A percentile compares a stretch with the other conserved stretches of the same genome.
phyloP scores from a whole-genome alignment of 1,140 invertebrate genomes.

The Achatina immaculata region DNA sequence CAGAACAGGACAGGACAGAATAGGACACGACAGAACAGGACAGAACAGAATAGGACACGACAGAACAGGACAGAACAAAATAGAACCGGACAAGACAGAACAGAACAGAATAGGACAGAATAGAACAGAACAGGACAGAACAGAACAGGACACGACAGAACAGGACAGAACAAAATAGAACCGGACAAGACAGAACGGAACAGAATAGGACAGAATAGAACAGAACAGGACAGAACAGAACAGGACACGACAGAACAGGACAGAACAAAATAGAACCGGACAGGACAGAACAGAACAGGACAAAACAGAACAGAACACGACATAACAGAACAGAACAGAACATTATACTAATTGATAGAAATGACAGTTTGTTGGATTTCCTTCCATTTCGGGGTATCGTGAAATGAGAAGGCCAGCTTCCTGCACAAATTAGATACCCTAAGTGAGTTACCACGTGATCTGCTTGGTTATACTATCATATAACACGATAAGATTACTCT shows the following conservation, averaged over 20 bases:
- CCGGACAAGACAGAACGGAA: slow-evolving; percentile 55
- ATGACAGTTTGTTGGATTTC: too few relatives aligned
- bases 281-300: slow-evolving; percentile 59
- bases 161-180: slow-evolving; percentile 54
- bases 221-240: slow-evolving; percentile 54
- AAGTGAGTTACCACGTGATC: too few relatives aligned
- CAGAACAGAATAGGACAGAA: slow-evolving; percentile 52
- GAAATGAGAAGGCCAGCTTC: too few relatives aligned
- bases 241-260: slow-evolving; percentile 53
- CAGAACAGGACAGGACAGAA: slow-evolving; percentile 58
- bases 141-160: slow-evolving; percentile 54
- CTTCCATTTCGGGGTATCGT: too few relatives aligned
- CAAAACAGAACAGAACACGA: slow-evolving; percentile 55
- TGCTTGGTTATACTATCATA: too few relatives aligned
- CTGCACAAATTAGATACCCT: too few relatives aligned
- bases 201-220: slow-evolving; percentile 60
- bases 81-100: slow-evolving; percentile 59
- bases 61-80: slow-evolving; percentile 54
- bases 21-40: slow-evolving; percentile 61
- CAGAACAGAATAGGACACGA: slow-evolving; percentile 57
- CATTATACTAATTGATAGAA: too few relatives aligned
- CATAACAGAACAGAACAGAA: too few relatives aligned
- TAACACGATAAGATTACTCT: too few relatives aligned
- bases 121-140: slow-evolving; percentile 56
- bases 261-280: slow-evolving; percentile 60